Evolutionary conservation across 2,888 invertebrate genomes (phyloP).

Genomic region (Alloscopus bannaensis): DNA sequence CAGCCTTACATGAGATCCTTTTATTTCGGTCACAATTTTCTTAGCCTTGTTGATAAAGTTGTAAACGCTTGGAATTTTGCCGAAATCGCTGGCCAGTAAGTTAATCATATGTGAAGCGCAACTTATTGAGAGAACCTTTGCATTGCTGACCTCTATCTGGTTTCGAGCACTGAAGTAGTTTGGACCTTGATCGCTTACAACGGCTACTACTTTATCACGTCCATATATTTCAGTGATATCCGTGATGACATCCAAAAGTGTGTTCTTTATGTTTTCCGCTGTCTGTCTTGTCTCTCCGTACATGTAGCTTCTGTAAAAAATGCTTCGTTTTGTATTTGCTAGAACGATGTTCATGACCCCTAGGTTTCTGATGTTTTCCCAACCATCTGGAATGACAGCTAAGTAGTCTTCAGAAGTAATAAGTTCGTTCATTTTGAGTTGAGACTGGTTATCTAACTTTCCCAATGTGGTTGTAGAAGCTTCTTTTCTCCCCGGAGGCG

Average conservation of each 20-base stretch:
- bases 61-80: slow-evolving; percentile 18
- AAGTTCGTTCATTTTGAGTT: background rate
- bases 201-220: slow-evolving; percentile 17
- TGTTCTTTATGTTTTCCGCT: background rate
- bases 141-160: background rate
- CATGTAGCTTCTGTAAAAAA: slow-evolving; percentile 16
- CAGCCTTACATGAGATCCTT: slow-evolving; percentile 19
- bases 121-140: slow-evolving; percentile 16
- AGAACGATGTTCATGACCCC: slow-evolving; percentile 27
- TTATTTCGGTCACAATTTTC: slow-evolving; percentile 23
- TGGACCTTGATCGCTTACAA: slow-evolving; percentile 38
- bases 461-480: background rate
- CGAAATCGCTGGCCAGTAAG: slow-evolving; percentile 21
- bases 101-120: slow-evolving; percentile 31
- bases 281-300: slow-evolving; percentile 14
- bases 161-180: slow-evolving; percentile 17
- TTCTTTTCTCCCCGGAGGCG: slow-evolving; percentile 7
- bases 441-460: background rate
- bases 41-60: background rate
- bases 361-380: slow-evolving; percentile 14
- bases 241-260: background rate
- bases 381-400: slow-evolving; percentile 21
- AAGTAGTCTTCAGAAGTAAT: background rate
- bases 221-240: too few relatives aligned
- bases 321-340: slow-evolving; percentile 9